phyloP scores from a whole-genome alignment of 2,888 invertebrate species.

The Drosophila incognita region DNA sequence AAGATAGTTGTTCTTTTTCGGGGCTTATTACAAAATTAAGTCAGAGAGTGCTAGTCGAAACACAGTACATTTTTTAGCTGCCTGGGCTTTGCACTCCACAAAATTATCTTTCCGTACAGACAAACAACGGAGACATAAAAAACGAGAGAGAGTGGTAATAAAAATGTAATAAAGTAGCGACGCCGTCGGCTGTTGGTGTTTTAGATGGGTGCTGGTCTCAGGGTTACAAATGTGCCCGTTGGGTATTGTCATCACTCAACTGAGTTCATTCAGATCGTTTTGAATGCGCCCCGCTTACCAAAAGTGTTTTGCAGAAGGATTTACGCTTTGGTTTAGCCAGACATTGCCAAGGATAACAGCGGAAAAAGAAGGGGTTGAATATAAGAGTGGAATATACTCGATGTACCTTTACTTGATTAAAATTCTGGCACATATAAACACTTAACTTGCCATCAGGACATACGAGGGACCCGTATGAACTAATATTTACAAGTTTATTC shows the following conservation, averaged over 20 bases:
- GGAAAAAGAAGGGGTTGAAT: not conserved
- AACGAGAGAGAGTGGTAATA: slow-evolving; percentile 38
- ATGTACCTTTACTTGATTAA: not conserved
- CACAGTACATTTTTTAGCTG: slow-evolving; percentile 11
- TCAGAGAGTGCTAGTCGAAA: not conserved
- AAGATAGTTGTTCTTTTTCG: not conserved
- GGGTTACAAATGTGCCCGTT: slow-evolving; percentile 55
- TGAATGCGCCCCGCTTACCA: slow-evolving; percentile 44
- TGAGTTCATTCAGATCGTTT: slow-evolving; percentile 31
- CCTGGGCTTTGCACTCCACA: slow-evolving; percentile 20
- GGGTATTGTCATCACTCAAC: slow-evolving; percentile 68
- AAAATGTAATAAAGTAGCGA: slow-evolving; percentile 62
- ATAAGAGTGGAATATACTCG: not conserved
- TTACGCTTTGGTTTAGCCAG: slow-evolving; percentile 15
- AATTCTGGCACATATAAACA: not conserved
- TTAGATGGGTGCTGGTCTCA: slow-evolving; percentile 6
- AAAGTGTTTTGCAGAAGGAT: slow-evolving; percentile 40
- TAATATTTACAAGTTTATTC: not conserved
- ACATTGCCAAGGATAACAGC: not conserved
- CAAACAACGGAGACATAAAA: slow-evolving; percentile 40
- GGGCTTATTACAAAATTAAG: not conserved
- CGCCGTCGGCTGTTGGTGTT: slow-evolving; percentile 20
- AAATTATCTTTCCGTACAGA: slow-evolving; percentile 37
- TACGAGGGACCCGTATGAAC: not conserved
- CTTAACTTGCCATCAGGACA: not conserved